Base-by-base conservation (phyloP, 2,113 vertebrate species). In the Campylorhamphus procurvoides region DNA sequence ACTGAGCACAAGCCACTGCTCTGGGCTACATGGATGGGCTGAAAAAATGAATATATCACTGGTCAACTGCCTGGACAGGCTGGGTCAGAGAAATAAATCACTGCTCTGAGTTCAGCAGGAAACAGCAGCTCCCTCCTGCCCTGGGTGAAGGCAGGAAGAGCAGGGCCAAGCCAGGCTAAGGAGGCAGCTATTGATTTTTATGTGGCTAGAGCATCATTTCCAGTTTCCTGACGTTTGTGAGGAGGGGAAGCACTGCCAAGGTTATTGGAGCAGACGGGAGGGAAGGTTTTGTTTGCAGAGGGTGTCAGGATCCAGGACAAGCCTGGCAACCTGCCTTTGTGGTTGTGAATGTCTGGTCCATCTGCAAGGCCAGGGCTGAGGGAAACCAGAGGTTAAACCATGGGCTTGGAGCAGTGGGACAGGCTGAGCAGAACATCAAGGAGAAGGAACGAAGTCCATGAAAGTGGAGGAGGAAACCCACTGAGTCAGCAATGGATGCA, bases 121-220 rank as follows among this genome's bases (percentile, higher is more conserved):
- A 79, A 25, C 35, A 35, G 12, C 60, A 1, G 6, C 56, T 63
- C 35, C 78, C 33, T 94, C 59, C 75, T 81, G 53, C 37, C 31
- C 69, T 23, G 66, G 29, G 31, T 42, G 7, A 67, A 64, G 66
- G 66, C 33, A 75, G 53, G 66, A 84, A 58, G 66, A 78, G 31
- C 59, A 72, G 77, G 63, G 74, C 44, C 62, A 85, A 80, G 56
- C 20, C 84, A 85, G 62, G 47, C 67, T 35, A 62, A 67, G 63
- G 24, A 86, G 47, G 73, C 35, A 63, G 53, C n/a, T 82, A 81
- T 68, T 67, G 90, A 90, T 83, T 90, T 96, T 73, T 24, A 20
- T 20, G 68, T 81, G 73, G 58, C 78, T 82, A 18, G 24, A 84
- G 20, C 59, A 58, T 53, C 3, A 37, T 68, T 72, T 92, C 83